phyloP scores from a whole-genome alignment of 2,888 invertebrate species.

The Encarsia formosa region DNA sequence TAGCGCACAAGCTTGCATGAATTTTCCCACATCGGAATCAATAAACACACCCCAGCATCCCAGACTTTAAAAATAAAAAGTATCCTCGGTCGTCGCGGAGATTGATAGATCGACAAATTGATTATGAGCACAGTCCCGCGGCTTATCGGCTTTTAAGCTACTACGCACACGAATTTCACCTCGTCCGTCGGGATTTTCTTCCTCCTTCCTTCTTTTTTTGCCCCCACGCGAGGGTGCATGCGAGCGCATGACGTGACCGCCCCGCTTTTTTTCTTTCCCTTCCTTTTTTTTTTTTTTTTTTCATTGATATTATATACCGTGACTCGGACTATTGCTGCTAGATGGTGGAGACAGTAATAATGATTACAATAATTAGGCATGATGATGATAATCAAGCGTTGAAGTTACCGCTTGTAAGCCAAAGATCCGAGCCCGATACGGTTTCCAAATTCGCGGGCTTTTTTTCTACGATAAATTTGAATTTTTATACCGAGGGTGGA shows the following conservation, averaged over 20 bases:
- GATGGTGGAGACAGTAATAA: too few species aligned
- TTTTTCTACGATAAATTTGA: too few species aligned
- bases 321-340: conserved; percentile 43
- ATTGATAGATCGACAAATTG: conserved; percentile 27
- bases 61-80: too few species aligned
- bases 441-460: too few species aligned
- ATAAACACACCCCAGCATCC: too few species aligned
- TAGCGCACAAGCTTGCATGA: too few species aligned
- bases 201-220: not conserved
- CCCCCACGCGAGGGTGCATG: not conserved
- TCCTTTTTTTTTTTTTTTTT: not conserved
- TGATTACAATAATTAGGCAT: too few species aligned
- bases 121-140: conserved; percentile 3
- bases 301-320: conserved; percentile 33
- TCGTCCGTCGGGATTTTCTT: not conserved
- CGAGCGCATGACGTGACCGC: conserved; percentile 11
- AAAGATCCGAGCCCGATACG: too few species aligned
- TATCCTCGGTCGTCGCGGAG: not conserved
- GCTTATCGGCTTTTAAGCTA: not conserved
- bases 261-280: not conserved
- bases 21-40: too few species aligned
- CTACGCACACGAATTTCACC: conserved; percentile 9
- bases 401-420: too few species aligned
- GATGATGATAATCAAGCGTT: too few species aligned
- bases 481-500: too few species aligned